Base-by-base conservation (phyloP, 2,888 invertebrate genomes). In the Drosophila affinis region DNA sequence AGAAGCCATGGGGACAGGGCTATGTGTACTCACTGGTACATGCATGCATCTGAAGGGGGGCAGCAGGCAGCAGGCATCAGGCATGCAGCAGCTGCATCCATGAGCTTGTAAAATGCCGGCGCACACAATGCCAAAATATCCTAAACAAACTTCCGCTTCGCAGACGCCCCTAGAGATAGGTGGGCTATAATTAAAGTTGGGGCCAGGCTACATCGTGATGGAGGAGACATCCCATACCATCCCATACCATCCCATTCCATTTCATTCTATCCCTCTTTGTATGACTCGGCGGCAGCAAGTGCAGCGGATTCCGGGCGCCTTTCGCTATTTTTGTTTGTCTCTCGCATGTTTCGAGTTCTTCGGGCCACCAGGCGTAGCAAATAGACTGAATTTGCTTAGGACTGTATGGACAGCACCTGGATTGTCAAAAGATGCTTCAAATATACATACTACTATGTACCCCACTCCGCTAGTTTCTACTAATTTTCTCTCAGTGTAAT, bases 111-210 rank as follows among this genome's bases (percentile, higher is more conserved):
- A 59, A 67, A 62, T 72, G 59, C 51, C 63, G 59, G 58, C 56
- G 18, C 58, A 69, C 62, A 69, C 62, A 76, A 68, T 68, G 68
- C 78, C 76, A 76, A 79, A 79, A 81, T 81, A 82, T 82, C 85
- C 82, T 85, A 85, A 82, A 82, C 80, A 82, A 82, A 82, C 85
- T 82, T 82, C 82, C 82, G 82, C 80, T 82, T 74, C 62, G 61
- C 57, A 68, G 74, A 61, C 58, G 74, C 64, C 71, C 71, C 78
- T 75, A 72, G 77, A 72, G 10, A 70, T 48, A 51, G 71, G 71
- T 71, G 53, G 72, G 64, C 80, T 82, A 82, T 85, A 82, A 85
- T 82, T 82, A 82, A 73, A 72, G 67, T 69, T 14, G 56, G 9
- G 9, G 9, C 29, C 29, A 29, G 51, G 32, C 32, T 9, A 18